Percentiles rank a stretch among this genome's conserved stretches.
These are phyloP conservation scores for Helarctos malayanus DNA, from an alignment of 2,797 vertebrate species.

Conservation along the genomic window DNA sequence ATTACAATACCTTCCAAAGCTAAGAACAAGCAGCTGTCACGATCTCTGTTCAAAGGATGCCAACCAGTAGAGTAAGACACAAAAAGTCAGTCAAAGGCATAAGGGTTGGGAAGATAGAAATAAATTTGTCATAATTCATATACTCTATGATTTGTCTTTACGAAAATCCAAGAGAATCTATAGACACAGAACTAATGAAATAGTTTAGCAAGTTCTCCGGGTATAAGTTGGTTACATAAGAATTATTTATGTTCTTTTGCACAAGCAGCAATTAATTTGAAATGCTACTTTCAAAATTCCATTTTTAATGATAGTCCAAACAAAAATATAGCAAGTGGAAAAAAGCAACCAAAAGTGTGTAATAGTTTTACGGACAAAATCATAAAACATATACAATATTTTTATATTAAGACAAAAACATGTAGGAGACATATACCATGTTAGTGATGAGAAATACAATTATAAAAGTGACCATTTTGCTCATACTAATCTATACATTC, in stretches of 20 bases:
- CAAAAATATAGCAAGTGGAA: neutral
- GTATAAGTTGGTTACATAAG: neutral
- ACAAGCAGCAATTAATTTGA: neutral
- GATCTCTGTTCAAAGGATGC: neutral
- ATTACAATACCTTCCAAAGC: conserved; percentile 8
- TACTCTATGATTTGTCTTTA: neutral
- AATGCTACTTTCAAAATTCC: neutral
- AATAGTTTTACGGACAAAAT: neutral
- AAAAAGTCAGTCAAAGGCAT: neutral
- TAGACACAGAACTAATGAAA: neutral
- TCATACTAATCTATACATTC: conserved; percentile 8
- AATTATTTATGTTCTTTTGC: neutral
- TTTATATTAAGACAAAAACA: neutral
- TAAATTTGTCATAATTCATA: conserved; percentile 8
- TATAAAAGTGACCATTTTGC: neutral
- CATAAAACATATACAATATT: neutral
- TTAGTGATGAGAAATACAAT: neutral
- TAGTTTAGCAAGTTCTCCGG: neutral
- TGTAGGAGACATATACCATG: neutral
- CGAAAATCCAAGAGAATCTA: neutral
- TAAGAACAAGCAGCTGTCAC: neutral
- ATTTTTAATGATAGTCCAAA: neutral
- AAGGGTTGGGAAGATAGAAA: neutral
- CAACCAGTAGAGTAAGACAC: neutral
- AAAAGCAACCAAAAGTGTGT: neutral